Evolutionary conservation across 1,140 invertebrate genomes (phyloP).

Genomic region (Bicyclus anynana): DNA sequence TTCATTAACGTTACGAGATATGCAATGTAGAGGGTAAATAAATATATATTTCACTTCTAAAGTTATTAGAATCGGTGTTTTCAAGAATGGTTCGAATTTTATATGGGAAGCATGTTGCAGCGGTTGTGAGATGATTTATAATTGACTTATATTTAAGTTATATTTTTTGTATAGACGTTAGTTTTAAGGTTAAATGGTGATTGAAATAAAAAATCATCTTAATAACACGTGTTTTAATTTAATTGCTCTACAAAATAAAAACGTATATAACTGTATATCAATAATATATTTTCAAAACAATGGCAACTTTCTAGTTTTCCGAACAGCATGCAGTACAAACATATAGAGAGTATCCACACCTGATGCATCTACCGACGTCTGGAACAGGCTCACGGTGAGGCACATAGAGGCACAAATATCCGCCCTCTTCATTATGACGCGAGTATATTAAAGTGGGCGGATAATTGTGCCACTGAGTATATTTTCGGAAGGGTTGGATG

Average conservation of each 20-base stretch:
- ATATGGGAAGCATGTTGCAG: constrained; percentile 63
- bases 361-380: too few relatives aligned
- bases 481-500: too few relatives aligned
- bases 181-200: constrained; percentile 66
- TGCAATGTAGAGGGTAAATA: too few relatives aligned
- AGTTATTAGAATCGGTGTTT: constrained; percentile 44
- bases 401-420: too few relatives aligned
- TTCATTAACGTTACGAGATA: too few relatives aligned
- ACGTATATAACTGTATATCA: neutral
- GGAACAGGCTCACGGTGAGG: too few relatives aligned
- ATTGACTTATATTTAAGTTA: constrained; percentile 72
- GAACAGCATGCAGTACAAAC: too few relatives aligned
- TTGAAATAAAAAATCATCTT: constrained; percentile 61
- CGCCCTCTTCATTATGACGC: too few relatives aligned
- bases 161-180: constrained; percentile 71
- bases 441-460: too few relatives aligned
- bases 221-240: constrained; percentile 40
- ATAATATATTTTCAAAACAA: neutral
- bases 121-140: constrained; percentile 76
- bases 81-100: constrained; percentile 55
- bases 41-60: too few relatives aligned
- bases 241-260: neutral
- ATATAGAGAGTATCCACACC: too few relatives aligned
- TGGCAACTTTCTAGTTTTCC: neutral
- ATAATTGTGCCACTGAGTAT: too few relatives aligned